A percentile compares a stretch with the other conserved stretches of the same genome.
phyloP scores from a whole-genome alignment of 2,888 invertebrate species.

The Syritta pipiens region DNA sequence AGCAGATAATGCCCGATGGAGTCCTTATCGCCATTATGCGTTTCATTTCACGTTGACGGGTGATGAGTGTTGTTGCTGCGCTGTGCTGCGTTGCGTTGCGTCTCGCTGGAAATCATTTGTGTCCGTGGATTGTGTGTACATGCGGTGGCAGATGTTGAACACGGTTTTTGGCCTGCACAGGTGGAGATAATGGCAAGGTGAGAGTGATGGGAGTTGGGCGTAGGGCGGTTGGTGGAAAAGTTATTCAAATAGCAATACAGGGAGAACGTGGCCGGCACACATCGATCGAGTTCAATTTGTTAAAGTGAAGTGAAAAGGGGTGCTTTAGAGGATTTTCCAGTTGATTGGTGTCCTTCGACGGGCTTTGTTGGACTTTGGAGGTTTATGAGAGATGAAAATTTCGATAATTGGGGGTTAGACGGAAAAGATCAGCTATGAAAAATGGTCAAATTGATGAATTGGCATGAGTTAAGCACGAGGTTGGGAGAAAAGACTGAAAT shows the following conservation, averaged over 20 bases:
- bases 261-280: too few relatives aligned
- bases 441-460: too few relatives aligned
- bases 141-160: constrained; percentile 8
- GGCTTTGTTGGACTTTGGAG: too few relatives aligned
- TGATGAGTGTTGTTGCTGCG: constrained; percentile 19
- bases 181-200: constrained; percentile 4
- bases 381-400: too few relatives aligned
- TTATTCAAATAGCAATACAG: too few relatives aligned
- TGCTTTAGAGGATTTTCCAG: not conserved
- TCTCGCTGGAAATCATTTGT: constrained; percentile 19
- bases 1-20: constrained; percentile 29
- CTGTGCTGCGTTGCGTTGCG: too few relatives aligned
- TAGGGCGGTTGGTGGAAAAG: not conserved
- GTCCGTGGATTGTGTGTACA: not conserved
- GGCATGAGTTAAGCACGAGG: too few relatives aligned
- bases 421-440: too few relatives aligned
- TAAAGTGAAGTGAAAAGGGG: not conserved
- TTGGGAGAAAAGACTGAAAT: too few relatives aligned
- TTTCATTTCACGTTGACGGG: constrained; percentile 2
- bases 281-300: not conserved
- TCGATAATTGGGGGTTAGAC: too few relatives aligned
- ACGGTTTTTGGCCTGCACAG: not conserved
- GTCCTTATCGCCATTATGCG: constrained; percentile 32
- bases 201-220: not conserved
- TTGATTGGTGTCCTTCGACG: too few relatives aligned